Evolutionary conservation across 53 echinoderm and acorn worm genomes (phyloP).

Genomic region (Pentamera pediparva): DNA sequence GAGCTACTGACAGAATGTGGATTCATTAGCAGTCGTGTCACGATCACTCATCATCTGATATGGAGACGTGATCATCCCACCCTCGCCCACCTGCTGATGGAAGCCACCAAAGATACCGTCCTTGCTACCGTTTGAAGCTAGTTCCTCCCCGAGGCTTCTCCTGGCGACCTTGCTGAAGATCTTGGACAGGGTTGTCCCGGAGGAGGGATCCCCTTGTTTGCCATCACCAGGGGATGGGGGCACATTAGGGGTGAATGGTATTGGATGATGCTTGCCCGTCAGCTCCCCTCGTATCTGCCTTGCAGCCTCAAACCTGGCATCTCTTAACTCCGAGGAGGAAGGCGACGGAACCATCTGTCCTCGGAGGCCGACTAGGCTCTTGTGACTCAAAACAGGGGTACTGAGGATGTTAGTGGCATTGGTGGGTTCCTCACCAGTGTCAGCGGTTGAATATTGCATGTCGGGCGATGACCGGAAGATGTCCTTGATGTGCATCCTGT

Average conservation of each 20-base stretch:
- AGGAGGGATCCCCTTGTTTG: neutral
- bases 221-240: slow-evolving; percentile 6
- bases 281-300: slow-evolving; percentile 18
- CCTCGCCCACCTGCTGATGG: slow-evolving; percentile 6
- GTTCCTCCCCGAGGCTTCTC: slow-evolving; percentile 5
- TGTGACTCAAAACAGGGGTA: slow-evolving; percentile 16
- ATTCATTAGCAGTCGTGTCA: neutral
- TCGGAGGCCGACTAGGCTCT: neutral
- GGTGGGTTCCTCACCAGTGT: neutral
- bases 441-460: neutral
- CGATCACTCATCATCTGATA: slow-evolving; percentile 36
- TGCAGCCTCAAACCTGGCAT: slow-evolving; percentile 8
- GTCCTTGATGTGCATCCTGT: slow-evolving; percentile 28
- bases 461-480: neutral
- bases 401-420: neutral
- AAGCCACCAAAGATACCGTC: slow-evolving; percentile 2
- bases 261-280: slow-evolving; percentile 11
- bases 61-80: slow-evolving; percentile 14
- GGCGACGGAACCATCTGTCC: slow-evolving; percentile 7
- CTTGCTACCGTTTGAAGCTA: neutral
- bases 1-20: too few relatives aligned
- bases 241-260: slow-evolving; percentile 30
- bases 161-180: slow-evolving; percentile 17
- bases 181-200: neutral
- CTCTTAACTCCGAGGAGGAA: slow-evolving; percentile 15